A percentile compares a stretch with the other conserved stretches of the same genome.
Evolutionary conservation across 1,140 invertebrate genomes (phyloP).

Genomic region (Zaprionus inermis): DNA sequence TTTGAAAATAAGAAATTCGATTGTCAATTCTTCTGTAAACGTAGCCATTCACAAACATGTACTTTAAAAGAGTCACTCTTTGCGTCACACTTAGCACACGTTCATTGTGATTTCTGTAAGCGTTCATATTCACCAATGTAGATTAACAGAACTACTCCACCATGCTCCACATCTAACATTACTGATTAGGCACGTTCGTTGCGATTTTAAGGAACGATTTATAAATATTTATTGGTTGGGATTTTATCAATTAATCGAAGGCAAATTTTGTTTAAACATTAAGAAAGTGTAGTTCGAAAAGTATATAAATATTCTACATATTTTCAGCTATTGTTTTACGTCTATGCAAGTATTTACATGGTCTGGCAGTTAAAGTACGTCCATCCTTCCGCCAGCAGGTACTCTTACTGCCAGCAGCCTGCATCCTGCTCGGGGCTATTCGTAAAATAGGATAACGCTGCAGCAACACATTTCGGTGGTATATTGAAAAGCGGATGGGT

Average conservation of each 20-base stretch:
- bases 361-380: slow-evolving; percentile 15
- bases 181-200: not conserved
- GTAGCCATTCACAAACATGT: not conserved
- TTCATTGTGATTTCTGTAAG: not conserved
- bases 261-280: slow-evolving; percentile 9
- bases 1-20: not conserved
- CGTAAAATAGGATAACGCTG: slow-evolving; percentile 62
- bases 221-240: not conserved
- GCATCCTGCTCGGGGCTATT: slow-evolving; percentile 36
- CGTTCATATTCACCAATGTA: not conserved
- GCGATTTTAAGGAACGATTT: too few species aligned
- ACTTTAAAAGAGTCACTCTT: not conserved
- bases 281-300: slow-evolving; percentile 47
- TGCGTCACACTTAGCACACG: too few species aligned
- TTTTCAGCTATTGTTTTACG: slow-evolving; percentile 12
- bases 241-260: not conserved
- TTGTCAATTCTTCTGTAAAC: slow-evolving; percentile 29
- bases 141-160: slow-evolving; percentile 18
- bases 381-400: slow-evolving; percentile 14
- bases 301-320: slow-evolving; percentile 24
- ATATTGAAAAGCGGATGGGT: slow-evolving; percentile 90
- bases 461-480: slow-evolving; percentile 81
- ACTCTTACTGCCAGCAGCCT: slow-evolving; percentile 25
- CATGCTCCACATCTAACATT: not conserved
- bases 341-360: slow-evolving; percentile 16